Base-by-base conservation (phyloP, 2,113 vertebrate genomes). In the Xiphorhynchus elegans region DNA sequence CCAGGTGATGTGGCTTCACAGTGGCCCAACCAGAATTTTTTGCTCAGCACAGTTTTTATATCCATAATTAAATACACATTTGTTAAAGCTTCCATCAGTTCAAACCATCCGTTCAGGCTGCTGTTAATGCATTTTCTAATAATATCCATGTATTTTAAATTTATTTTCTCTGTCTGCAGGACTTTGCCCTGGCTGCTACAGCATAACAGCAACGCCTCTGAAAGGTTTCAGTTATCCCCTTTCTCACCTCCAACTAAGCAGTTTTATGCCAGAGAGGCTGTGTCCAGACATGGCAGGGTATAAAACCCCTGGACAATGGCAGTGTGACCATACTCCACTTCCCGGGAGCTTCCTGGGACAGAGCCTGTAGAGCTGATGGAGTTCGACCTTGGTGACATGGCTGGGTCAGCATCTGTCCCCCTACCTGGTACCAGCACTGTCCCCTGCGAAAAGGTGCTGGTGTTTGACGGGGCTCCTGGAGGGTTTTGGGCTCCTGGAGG, bases 351-450 rank as follows among this genome's bases (percentile, higher is more conserved):
- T 11, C 25, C 31, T 4, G 46, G 81, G 42, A 17, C 40, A 12
- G 42, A 59, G 17, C 47, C 44, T 1, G 15, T 6, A 29, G n/a
- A 2, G 1, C 42, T 0, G 0, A 24, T 3, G 0, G 11, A 20
- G n/a, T 40, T 73, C 26, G 17, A 9, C 49, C 72, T 5, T 18
- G 3, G 24, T 3, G 4, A 1, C 29, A 5, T 1, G 55, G 23
- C 46, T 7, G 47, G 60, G 17, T 33, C 37, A 5, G 26, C 2
- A 39, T 44, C 66, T 24, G 47, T 14, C 13, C 1, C 56, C 67
- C 19, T 59, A 9, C 7, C 35, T 1, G 29, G 14, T 39, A 29
- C 76, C 40, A 26, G 78, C 1, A 3, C 62, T 0, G 0, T 4
- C 49, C 35, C 59, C 69, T 26, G 19, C 2, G 3, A 13, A 29